Base-by-base conservation (phyloP, 2,113 vertebrate species). In the Urocolius indicus region DNA sequence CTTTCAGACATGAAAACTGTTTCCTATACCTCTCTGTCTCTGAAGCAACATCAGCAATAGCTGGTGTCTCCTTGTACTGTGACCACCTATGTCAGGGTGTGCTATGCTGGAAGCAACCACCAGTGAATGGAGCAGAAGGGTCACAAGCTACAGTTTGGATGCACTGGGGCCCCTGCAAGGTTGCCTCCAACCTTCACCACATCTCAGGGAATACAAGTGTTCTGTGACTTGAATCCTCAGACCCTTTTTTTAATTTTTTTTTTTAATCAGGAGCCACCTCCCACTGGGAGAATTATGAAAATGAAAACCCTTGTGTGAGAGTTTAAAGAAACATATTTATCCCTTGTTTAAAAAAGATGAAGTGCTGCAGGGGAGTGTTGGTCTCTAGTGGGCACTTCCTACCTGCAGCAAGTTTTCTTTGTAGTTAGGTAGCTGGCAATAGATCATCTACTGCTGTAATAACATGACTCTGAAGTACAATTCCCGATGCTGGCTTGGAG, bases 381-480 rank as follows among this genome's bases (percentile, higher is more conserved):
- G 74, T 95, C 84, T 94, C 87, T 16, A 9, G 74, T 82, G 89
- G 66, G 71, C 75, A 91, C 29, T 94, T 87, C 26, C 21, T 41
- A 67, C 59, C 82, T 75, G 82, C 0, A 0, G 67, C 78, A 96
- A 69, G 63, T 87, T 91, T 69, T 87, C 74, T 61, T 61, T 6
- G 16, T 54, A 66, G 62, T 82, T 84, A 77, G 43, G 30, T 87
- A 69, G 87, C 3, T 76, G 54, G 71, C 78, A 89, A 65, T 90
- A 91, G 81, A 85, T 95, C 74, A 85, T 69, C 63, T 80, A 18
- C 38, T 87, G 59, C 66, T 93, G 78, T 41, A 95, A 89, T 87
- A 94, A 80, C 8, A 29, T 23, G 66, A 84, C 36, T 89, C 57
- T 89, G 45, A 91, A 84, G 52, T 72, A 72, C 1, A 9, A 76